Conservation (phyloP, 2,797 vertebrate genomes). For the Diplodus puntazzo region DNA sequence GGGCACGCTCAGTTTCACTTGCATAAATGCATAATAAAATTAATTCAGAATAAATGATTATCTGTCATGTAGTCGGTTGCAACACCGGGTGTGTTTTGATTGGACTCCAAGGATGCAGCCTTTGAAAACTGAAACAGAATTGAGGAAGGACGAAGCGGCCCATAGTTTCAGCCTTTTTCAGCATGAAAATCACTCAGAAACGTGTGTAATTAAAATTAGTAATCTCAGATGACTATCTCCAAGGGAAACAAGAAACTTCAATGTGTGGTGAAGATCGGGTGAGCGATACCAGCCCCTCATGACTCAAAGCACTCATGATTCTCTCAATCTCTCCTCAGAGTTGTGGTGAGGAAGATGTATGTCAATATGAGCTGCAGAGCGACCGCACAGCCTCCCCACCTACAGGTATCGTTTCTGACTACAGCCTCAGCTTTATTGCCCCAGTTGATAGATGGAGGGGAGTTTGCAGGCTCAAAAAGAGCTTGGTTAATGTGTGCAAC, state of each 20-base stretch:
- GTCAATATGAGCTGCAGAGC: constrained; percentile 54
- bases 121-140: constrained; percentile 32
- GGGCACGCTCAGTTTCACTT: constrained; percentile 24
- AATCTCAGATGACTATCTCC: constrained; percentile 7
- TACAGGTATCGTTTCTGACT: constrained; percentile 47
- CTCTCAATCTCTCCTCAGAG: constrained; percentile 34
- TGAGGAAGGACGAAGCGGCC: constrained; percentile 32
- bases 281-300: constrained; percentile 44
- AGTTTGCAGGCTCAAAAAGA: constrained; percentile 27
- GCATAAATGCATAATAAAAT: constrained; percentile 16
- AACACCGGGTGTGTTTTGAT: not conserved
- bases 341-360: constrained; percentile 58
- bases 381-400: constrained; percentile 57
- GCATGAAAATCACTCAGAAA: not conserved
- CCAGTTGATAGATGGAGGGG: constrained; percentile 41
- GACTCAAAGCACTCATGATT: constrained; percentile 41
- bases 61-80: not conserved
- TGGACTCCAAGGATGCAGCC: not conserved
- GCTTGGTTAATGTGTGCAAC: constrained; percentile 29
- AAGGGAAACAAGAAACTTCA: constrained; percentile 22
- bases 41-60: constrained; percentile 1
- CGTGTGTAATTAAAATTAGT: not conserved
- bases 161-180: not conserved
- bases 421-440: constrained; percentile 39
- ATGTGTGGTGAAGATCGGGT: constrained; percentile 31